A percentile compares a stretch with the other conserved stretches of the same genome.
Evolutionary conservation across 2,888 invertebrate genomes (phyloP).

Genomic region (Tubiluchus corallicola): DNA sequence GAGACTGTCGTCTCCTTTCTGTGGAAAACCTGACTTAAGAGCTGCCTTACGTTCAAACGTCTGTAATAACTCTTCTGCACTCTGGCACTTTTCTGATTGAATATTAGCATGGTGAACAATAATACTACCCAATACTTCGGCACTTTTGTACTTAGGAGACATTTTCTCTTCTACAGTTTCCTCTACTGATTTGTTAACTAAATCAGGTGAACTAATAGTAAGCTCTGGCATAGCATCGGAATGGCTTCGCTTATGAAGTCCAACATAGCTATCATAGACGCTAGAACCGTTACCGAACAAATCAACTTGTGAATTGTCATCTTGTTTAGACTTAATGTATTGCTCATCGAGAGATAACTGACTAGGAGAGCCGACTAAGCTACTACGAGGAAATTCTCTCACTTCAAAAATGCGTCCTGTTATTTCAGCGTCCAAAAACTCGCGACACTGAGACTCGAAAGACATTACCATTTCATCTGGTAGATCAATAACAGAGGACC

Average conservation of each 20-base stretch:
- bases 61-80: neutral
- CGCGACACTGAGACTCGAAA: neutral
- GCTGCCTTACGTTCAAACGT: neutral
- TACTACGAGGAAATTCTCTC: neutral
- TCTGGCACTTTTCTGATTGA: neutral
- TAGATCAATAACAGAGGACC: neutral
- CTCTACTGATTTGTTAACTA: neutral
- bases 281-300: neutral
- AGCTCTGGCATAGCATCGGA: neutral
- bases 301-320: neutral
- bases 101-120: neutral
- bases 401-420: neutral
- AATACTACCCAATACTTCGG: neutral
- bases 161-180: neutral
- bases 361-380: neutral
- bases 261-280: constrained; percentile 1
- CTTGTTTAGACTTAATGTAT: neutral
- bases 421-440: neutral
- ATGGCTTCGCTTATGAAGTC: neutral
- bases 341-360: constrained; percentile 1
- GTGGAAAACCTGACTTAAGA: neutral
- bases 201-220: neutral
- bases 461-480: neutral
- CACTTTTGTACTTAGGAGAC: neutral
- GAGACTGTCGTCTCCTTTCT: neutral